phyloP scores from a whole-genome alignment of 1,140 invertebrate genomes.

The Sarcophaga bullata region DNA sequence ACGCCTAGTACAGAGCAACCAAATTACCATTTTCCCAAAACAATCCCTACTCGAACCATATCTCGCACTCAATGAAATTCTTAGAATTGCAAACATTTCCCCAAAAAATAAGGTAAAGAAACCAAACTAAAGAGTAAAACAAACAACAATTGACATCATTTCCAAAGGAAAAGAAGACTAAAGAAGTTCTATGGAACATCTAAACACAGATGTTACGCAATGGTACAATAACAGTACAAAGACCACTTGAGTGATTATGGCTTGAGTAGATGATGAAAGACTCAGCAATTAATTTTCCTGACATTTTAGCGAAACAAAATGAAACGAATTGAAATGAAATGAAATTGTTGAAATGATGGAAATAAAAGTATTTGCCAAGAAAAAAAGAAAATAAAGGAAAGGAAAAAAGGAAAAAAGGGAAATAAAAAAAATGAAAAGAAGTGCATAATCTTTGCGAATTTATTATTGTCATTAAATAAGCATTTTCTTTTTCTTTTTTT shows the following conservation, averaged over 20 bases:
- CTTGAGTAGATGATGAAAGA: neutral
- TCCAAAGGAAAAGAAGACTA: neutral
- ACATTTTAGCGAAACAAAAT: neutral
- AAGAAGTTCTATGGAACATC: neutral
- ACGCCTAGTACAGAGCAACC: constrained; percentile 43
- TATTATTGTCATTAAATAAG: neutral
- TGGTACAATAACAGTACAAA: neutral
- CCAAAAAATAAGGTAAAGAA: neutral
- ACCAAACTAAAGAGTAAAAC: neutral
- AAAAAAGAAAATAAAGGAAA: neutral
- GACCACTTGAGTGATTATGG: neutral
- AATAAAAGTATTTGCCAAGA: neutral
- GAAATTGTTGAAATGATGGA: neutral
- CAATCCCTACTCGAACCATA: too few relatives aligned
- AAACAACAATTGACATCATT: constrained; percentile 15
- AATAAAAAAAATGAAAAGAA: neutral
- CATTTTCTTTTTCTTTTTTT: neutral
- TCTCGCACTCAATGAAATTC: too few relatives aligned
- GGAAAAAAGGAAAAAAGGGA: neutral
- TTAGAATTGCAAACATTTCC: neutral
- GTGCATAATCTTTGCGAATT: neutral
- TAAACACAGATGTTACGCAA: neutral
- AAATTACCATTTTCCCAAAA: too few relatives aligned
- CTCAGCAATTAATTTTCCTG: constrained; percentile 11
- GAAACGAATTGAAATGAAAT: too few relatives aligned